Evolutionary conservation across 1,140 invertebrate genomes (phyloP).

Genomic region (Bombus fervidus): DNA sequence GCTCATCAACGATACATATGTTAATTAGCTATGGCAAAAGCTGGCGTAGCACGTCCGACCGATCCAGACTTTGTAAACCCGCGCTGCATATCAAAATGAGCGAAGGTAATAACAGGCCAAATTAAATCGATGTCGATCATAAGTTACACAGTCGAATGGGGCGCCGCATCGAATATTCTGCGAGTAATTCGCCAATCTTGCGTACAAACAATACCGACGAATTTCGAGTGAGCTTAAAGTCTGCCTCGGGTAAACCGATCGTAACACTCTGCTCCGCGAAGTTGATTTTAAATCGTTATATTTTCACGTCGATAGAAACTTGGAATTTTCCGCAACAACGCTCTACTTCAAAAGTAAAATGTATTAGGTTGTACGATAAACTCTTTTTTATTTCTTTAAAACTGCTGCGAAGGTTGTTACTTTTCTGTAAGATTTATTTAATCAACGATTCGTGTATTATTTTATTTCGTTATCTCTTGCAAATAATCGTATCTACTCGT

Average conservation of each 20-base stretch:
- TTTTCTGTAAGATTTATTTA: no score
- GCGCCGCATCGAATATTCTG: background rate
- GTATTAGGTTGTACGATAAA: no score
- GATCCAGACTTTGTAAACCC: constrained; percentile 9
- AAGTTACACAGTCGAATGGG: background rate
- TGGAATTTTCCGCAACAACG: no score
- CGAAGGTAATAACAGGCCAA: constrained; percentile 38
- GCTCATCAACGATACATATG: constrained; percentile 31
- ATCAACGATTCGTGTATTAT: no score
- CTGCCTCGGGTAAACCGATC: background rate
- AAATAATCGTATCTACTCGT: no score
- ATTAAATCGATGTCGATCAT: constrained; percentile 29
- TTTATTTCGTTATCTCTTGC: no score
- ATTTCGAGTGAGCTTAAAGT: background rate
- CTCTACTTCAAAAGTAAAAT: no score
- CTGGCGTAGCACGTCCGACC: background rate
- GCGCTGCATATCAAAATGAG: constrained; percentile 8
- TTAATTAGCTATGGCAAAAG: constrained; percentile 11
- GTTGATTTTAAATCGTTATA: background rate
- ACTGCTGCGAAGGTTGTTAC: no score
- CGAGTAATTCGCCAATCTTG: background rate
- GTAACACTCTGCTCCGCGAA: background rate
- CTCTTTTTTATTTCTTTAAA: no score
- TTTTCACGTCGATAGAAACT: no score
- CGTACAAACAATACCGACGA: background rate